Base-by-base conservation (phyloP, 1,140 invertebrate species). In the Bilobella aurantiaca region DNA sequence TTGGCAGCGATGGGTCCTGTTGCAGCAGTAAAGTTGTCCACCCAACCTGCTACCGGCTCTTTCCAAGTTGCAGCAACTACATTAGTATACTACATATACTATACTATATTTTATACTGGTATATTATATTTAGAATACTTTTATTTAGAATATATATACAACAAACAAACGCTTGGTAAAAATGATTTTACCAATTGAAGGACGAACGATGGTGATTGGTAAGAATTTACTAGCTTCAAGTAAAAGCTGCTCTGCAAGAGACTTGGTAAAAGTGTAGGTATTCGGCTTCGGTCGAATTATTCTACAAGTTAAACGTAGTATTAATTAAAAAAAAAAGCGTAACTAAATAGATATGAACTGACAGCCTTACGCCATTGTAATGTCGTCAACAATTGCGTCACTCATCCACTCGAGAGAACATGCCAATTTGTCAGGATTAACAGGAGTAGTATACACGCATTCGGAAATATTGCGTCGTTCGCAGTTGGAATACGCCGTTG, bases 1-100 rank as follows among this genome's bases (percentile, higher is more conserved):
- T 89, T 91, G 29, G 93, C 95, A 83, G 96, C 90, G 12, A 97
- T 83, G 73, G 98, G 89, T 23, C 96, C 95, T 79, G 93, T 92
- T 0, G 95, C 93, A 21, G 96, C 96, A 78, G 98, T 98, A 79
- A 94, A 92, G 57, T 94, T 96, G 69, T 90, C 88, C 2, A 94
- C 96, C 95, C 95, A 98, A 1, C 93, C 93, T 2, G 90, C 87
- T 2, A 89, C 75, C 0, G 93, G 96, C 76, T 98, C 92, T 75
- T 89, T 89, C 90, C 91, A 96, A 2, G 92, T 82, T 25, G 87
- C 93, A 12, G 89, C 87, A 74, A 96, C 91, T 86, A 75, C 59
- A 79, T 82, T 12, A 42, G 37, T 12, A 42, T 12, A n/a, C n/a
- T 1, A 2, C 42, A 59, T n/a, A 42, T 8, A 42, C 8, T 42